Base-by-base conservation (phyloP, 2,888 invertebrate genomes). In the Petrolisthes cinctipes region DNA sequence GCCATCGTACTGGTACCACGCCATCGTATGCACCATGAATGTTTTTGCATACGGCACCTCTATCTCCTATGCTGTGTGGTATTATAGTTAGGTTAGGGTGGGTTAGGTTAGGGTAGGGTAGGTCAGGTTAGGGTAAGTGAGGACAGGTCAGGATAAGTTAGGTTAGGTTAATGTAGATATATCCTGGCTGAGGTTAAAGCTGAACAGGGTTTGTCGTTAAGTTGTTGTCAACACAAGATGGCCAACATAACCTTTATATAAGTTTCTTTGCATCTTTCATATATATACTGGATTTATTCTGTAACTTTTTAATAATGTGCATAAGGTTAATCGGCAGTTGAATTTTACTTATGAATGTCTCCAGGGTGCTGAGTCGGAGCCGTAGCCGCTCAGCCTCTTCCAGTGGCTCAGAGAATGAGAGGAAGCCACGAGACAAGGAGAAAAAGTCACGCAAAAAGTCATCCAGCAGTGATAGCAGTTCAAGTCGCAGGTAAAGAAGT, bases 391-490 rank as follows among this genome's bases (percentile, higher is more conserved):
- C 89, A 53, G 86, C 84, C 11, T 86, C 86, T 23, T 84, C 89
- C 11, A 89, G 84, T 68, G 89, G 82, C 17, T 86, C 89, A 11
- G 89, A 89, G 61, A 89, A 89, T 56, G 89, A 86, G 76, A 83
- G 89, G 51, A 89, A 89, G n/a, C 56, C 86, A 20, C 75, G 89
- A n/a, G 89, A 89, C 56, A 89, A 89, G 57, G 89, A 89, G n/a
- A 89, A 89, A 85, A 89, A 89, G 78, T 54, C 86, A 9, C 82
- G 87, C 14, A 88, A 87, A 17, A 88, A 89, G 71, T 88, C 89
- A 4, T 88, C 89, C 23, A 85, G 85, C 23, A 89, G 88, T 83
- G 89, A 89, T 56, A 87, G 88, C 71, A 89, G 88, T 20, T 89
- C 89, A 5, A 88, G 86, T 78, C 76, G 89, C 66, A 89, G 89